phyloP scores from a whole-genome alignment of 2,797 vertebrate genomes.

The Sebastes iracundus region DNA sequence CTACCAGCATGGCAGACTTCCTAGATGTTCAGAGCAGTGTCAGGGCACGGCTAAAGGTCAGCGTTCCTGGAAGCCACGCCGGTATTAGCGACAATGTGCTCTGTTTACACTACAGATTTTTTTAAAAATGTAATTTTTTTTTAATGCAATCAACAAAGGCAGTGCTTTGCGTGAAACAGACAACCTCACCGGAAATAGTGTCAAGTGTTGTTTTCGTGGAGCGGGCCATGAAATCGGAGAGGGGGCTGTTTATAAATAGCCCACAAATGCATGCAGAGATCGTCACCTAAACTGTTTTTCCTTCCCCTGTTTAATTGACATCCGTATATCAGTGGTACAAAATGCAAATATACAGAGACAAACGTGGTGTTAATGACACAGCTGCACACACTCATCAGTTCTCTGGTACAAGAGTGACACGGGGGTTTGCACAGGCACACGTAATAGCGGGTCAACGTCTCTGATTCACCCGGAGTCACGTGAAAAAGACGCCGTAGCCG shows the following conservation, averaged over 20 bases:
- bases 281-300: constrained; percentile 35
- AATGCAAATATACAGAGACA: constrained; percentile 64
- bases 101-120: background rate
- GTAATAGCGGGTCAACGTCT: constrained; percentile 45
- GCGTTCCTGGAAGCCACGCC: constrained; percentile 4
- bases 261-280: constrained; percentile 23
- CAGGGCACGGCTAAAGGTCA: constrained; percentile 71
- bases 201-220: constrained; percentile 18
- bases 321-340: constrained; percentile 59
- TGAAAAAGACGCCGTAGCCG: constrained; percentile 3
- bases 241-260: constrained; percentile 38
- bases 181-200: background rate
- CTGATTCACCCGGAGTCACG: constrained; percentile 48
- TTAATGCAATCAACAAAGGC: background rate
- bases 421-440: constrained; percentile 10
- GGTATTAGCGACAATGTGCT: constrained; percentile 12
- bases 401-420: constrained; percentile 46
- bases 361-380: constrained; percentile 74
- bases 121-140: background rate
- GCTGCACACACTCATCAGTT: constrained; percentile 50
- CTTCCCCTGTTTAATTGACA: constrained; percentile 65
- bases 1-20: constrained; percentile 67
- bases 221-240: constrained; percentile 4
- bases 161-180: background rate
- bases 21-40: constrained; percentile 53